Percentiles rank a stretch among this genome's conserved stretches.
phyloP scores from a whole-genome alignment of 2,113 vertebrate species.

The Engystomops pustulosus region DNA sequence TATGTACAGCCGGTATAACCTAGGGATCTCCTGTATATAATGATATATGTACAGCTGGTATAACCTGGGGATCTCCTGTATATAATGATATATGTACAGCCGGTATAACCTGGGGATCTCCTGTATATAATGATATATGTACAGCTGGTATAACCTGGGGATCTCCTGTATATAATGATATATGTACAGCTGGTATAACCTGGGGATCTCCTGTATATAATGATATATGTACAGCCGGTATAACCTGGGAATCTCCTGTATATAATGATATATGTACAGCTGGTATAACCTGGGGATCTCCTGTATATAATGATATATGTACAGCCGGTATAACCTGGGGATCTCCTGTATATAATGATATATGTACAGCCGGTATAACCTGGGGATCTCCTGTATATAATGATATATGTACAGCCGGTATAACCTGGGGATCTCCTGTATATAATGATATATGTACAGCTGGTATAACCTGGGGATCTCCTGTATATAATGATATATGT shows the following conservation, averaged over 20 bases:
- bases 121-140: neutral
- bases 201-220: too few species aligned
- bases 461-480: neutral
- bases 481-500: neutral
- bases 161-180: neutral
- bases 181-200: too few species aligned
- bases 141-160: neutral
- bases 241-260: too few species aligned
- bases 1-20: neutral
- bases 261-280: too few species aligned
- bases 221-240: too few species aligned
- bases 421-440: neutral
- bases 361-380: neutral
- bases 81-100: neutral
- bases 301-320: neutral
- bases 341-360: neutral
- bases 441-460: neutral
- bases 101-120: neutral
- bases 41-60: neutral
- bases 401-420: neutral
- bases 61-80: neutral
- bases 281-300: too few species aligned
- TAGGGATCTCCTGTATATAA: too few species aligned
- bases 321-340: neutral
- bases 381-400: neutral